Evolutionary conservation across 2,113 vertebrate genomes (phyloP).

Genomic region (Callipepla californica): DNA sequence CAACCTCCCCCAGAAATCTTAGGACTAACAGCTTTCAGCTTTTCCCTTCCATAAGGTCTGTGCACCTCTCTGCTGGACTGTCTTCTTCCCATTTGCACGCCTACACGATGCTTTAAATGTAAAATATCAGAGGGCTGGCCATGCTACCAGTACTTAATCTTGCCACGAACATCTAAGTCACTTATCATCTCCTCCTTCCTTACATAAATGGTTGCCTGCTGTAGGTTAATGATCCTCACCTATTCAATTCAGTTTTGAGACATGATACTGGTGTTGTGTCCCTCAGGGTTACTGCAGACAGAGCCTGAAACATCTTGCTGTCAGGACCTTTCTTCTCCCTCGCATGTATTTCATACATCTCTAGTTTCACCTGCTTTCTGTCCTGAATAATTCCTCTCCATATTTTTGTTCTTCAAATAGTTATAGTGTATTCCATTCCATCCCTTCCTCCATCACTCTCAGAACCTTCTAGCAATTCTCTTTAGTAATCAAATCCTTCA

Average conservation of each 20-base stretch:
- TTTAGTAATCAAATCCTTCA: background rate
- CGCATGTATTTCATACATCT: background rate
- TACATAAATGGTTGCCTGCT: background rate
- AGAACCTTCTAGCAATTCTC: background rate
- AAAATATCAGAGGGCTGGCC: background rate
- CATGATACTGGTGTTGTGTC: background rate
- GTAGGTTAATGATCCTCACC: background rate
- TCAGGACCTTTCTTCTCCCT: background rate
- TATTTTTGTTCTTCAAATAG: conserved; percentile 18
- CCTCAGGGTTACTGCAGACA: background rate
- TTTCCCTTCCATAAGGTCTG: background rate
- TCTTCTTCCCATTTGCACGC: background rate
- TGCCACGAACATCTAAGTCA: background rate
- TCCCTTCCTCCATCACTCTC: background rate
- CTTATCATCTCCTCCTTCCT: background rate
- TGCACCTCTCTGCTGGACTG: background rate
- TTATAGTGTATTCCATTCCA: background rate
- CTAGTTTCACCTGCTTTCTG: background rate
- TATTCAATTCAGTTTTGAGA: background rate
- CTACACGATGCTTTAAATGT: background rate
- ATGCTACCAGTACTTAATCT: background rate
- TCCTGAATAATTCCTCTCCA: background rate
- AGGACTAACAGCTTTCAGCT: background rate
- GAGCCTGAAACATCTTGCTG: background rate
- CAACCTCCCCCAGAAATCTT: background rate